Percentiles rank a stretch among this genome's conserved stretches.
phyloP scores from a whole-genome alignment of 2,113 vertebrate genomes.

The Oryctolagus cuniculus region DNA sequence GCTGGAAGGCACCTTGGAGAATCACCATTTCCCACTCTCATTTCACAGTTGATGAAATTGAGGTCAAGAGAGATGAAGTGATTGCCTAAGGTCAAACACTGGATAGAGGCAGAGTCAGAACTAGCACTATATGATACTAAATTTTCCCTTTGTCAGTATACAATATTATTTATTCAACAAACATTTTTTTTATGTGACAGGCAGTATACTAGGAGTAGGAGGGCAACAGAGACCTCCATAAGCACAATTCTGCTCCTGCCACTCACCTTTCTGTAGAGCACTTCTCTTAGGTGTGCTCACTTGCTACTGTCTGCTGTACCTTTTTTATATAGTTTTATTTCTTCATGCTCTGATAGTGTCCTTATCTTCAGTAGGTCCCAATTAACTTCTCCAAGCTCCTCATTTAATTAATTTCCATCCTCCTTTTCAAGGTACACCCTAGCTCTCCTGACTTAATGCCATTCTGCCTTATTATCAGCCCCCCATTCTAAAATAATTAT shows the following conservation, averaged over 20 bases:
- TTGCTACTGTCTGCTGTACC: neutral
- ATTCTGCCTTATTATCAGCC: slow-evolving; percentile 36
- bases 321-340: slow-evolving; percentile 50
- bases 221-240: neutral
- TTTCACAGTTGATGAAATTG: slow-evolving; percentile 70
- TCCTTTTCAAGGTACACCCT: slow-evolving; percentile 44
- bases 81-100: slow-evolving; percentile 66
- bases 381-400: slow-evolving; percentile 66
- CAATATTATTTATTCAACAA: neutral
- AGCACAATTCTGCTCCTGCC: neutral
- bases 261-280: neutral
- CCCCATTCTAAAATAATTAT: slow-evolving; percentile 65
- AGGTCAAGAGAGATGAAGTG: slow-evolving; percentile 60
- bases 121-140: neutral
- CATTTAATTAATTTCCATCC: slow-evolving; percentile 68
- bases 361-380: slow-evolving; percentile 63
- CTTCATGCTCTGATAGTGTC: slow-evolving; percentile 18
- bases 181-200: slow-evolving; percentile 28
- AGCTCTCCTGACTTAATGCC: slow-evolving; percentile 10
- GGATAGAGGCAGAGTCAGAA: slow-evolving; percentile 11
- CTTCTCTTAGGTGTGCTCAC: neutral
- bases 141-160: slow-evolving; percentile 57
- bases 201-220: neutral
- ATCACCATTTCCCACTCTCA: slow-evolving; percentile 37
- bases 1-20: slow-evolving; percentile 44